These are phyloP conservation scores for Lucifuga dentata DNA, from an alignment of 2,113 vertebrate species.

Conservation along the genomic window DNA sequence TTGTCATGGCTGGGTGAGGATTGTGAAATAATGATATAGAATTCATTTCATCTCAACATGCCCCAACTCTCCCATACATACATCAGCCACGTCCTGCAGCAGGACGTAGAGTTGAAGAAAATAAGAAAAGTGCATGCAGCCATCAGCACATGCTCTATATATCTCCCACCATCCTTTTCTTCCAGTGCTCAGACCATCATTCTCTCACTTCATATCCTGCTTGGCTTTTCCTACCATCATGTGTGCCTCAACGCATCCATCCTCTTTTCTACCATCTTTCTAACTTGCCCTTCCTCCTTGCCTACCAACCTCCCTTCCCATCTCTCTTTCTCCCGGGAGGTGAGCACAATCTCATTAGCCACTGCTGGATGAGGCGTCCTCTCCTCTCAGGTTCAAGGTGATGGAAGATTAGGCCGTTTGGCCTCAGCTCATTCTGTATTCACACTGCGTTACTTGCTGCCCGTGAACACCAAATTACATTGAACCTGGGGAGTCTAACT, in stretches of 20 bases:
- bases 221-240: constrained; percentile 20
- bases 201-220: constrained; percentile 56
- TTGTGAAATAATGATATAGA: constrained; percentile 93
- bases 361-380: constrained; percentile 95
- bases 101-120: constrained; percentile 85
- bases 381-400: constrained; percentile 98
- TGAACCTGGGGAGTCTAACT: constrained; percentile 99
- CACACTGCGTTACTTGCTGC: constrained; percentile 88
- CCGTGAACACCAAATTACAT: constrained; percentile 99
- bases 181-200: constrained; percentile 34
- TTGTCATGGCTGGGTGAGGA: constrained; percentile 65
- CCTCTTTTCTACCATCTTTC: constrained; percentile 57
- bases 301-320: constrained; percentile 46
- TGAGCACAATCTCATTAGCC: constrained; percentile 97
- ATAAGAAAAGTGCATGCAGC: constrained; percentile 79
- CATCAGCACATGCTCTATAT: constrained; percentile 76
- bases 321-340: constrained; percentile 86
- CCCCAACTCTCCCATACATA: constrained; percentile 86
- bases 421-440: constrained; percentile 94
- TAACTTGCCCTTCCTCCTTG: constrained; percentile 43
- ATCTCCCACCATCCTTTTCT: constrained; percentile 42
- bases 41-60: constrained; percentile 91
- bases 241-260: constrained; percentile 56
- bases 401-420: constrained; percentile 98
- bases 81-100: constrained; percentile 90